Percentiles rank a stretch among this genome's conserved stretches.
Conservation (phyloP, 23 tunicate species). For the Phallusia fumigata region DNA sequence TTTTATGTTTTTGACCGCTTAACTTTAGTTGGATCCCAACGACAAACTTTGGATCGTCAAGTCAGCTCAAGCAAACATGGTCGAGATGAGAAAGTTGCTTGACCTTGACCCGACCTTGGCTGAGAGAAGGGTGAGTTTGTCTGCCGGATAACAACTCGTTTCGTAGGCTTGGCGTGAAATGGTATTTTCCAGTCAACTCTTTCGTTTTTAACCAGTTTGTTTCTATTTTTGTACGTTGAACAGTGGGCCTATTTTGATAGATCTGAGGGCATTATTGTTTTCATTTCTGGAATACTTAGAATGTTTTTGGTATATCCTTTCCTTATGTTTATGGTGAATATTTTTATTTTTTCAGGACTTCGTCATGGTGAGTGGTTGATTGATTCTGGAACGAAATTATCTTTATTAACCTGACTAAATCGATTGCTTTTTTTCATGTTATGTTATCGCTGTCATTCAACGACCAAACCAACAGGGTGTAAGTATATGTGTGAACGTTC, state of each 20-base stretch:
- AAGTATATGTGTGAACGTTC: no score
- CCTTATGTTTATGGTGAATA: not conserved
- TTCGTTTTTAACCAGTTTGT: no score
- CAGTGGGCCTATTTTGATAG: no score
- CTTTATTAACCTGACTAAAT: not conserved
- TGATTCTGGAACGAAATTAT: not conserved
- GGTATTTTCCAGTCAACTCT: no score
- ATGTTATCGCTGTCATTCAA: not conserved
- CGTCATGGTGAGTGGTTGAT: conserved; percentile 43
- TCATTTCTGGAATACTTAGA: no score
- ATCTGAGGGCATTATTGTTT: no score
- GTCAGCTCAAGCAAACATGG: conserved; percentile 56
- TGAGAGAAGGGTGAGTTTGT: conserved; percentile 49
- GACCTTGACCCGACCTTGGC: conserved; percentile 57
- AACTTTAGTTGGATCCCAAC: conserved; percentile 41
- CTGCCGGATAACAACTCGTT: no score
- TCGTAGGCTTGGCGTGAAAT: no score
- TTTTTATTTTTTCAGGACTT: conserved; percentile 46
- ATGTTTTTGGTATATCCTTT: not conserved
- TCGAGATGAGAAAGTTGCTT: conserved; percentile 74
- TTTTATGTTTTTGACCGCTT: no score
- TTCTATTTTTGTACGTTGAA: no score
- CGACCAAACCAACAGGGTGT: conserved; percentile 20
- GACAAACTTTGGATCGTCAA: conserved; percentile 79
- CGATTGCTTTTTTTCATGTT: not conserved